These are phyloP conservation scores for Pomacea canaliculata DNA, from an alignment of 2,888 invertebrate species.

Conservation along the genomic window DNA sequence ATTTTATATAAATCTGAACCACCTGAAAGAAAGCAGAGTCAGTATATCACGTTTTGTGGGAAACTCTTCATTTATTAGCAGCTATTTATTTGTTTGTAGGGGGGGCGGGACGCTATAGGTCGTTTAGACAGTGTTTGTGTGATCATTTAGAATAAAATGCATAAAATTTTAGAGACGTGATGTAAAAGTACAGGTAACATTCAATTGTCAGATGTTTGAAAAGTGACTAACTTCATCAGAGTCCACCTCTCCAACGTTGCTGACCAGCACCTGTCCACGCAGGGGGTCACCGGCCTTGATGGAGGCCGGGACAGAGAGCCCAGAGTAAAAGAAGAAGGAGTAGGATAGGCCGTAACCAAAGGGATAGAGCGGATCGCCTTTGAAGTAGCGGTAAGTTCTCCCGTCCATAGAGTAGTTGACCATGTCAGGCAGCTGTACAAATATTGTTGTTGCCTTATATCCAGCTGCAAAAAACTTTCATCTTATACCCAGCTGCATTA, in stretches of 20 bases:
- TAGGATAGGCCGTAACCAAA: conserved; percentile 56
- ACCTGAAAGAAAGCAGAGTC: conserved; percentile 36
- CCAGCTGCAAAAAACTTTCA: too few species aligned
- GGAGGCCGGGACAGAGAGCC: background rate
- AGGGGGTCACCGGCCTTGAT: conserved; percentile 45
- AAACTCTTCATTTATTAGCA: too few species aligned
- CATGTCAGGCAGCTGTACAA: conserved; percentile 43
- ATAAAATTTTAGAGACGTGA: too few species aligned
- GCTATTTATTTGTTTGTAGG: too few species aligned
- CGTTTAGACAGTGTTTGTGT: too few species aligned
- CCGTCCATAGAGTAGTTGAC: conserved; percentile 55
- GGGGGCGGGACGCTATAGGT: too few species aligned
- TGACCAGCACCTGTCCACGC: conserved; percentile 40
- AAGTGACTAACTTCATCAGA: conserved; percentile 56
- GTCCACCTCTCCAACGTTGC: conserved; percentile 51
- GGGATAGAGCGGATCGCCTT: conserved; percentile 48
- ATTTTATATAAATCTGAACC: conserved; percentile 46
- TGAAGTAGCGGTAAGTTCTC: conserved; percentile 63
- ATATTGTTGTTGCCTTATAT: background rate
- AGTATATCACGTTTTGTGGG: too few species aligned
- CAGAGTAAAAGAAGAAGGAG: conserved; percentile 34
- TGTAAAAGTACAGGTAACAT: too few species aligned
- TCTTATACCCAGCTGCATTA: conserved; percentile 28
- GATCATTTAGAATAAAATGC: too few species aligned
- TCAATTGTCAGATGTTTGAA: too few species aligned